Evolutionary conservation across 2,797 vertebrate species (phyloP), one percentile per base, ranked within the genome.

Genomic region (Aulostomus chinensis): DNA sequence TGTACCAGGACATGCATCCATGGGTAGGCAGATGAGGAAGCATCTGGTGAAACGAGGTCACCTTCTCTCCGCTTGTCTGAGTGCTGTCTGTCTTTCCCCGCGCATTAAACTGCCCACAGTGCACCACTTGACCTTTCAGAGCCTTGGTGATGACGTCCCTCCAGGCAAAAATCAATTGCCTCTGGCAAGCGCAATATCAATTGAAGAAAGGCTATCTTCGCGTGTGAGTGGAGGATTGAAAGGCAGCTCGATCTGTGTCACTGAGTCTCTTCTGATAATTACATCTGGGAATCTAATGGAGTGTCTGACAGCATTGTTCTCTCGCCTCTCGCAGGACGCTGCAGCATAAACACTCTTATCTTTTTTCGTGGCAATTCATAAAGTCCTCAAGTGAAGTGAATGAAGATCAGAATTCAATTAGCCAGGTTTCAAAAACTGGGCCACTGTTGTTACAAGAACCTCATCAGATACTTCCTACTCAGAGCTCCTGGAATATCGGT

Each of bases 91-190:
- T 63, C 53, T 70, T 50, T 79, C 58, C 61, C 53, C 41, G 61
- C 66, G 75, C 66, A 71, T 22, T 50, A 46, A 68, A 54, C 60
- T 40, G 55, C 34, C 70, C 77, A 60, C 69, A 50, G 56, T 74
- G 72, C 60, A 35, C 46, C 70, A 76, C 75, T 80, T 85, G 78
- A 89, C 84, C 86, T 85, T 84, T 81, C 64, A 56, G 35, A 64
- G 68, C 64, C 32, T 36, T 46, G 24, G 31, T 9, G 31, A 75
- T 66, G 68, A 72, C 6, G n/a, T 59, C 54, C 58, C 81, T 79
- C 54, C 43, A 47, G 80, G 80, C 80, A 53, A 73, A 86, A 85
- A 85, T 85, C 77, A 71, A 83, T 86, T 78, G 79, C 58, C 52
- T 24, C 15, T 42, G 38, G 25, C 31, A 52, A 76, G 57, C 49